phyloP scores from a whole-genome alignment of 1,140 invertebrate genomes.

The Sipha flava region DNA sequence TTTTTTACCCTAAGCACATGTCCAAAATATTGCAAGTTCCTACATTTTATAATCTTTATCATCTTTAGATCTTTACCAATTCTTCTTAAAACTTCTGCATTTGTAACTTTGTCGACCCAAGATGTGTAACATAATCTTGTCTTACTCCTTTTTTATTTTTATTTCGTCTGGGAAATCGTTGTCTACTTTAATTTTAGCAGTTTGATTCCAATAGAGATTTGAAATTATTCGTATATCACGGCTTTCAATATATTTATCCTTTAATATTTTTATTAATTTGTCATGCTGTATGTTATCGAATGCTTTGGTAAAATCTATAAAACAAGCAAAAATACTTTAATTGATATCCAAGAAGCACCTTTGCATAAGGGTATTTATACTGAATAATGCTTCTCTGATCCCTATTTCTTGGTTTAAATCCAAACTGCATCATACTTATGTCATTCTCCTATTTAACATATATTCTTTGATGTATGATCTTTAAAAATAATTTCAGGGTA shows the following conservation, averaged over 20 bases:
- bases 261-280: background rate
- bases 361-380: background rate
- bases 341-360: background rate
- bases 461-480: background rate
- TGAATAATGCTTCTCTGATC: background rate
- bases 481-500: too few relatives aligned
- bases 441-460: background rate
- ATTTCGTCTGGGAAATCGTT: background rate
- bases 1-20: too few relatives aligned
- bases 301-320: background rate
- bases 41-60: too few relatives aligned
- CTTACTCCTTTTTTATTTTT: background rate
- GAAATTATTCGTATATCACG: background rate
- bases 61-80: too few relatives aligned
- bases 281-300: background rate
- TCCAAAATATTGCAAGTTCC: too few relatives aligned
- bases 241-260: constrained; percentile 3
- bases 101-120: too few relatives aligned
- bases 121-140: background rate
- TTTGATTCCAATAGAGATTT: background rate
- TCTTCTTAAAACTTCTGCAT: too few relatives aligned
- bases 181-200: background rate
- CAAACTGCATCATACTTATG: background rate
- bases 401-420: background rate
- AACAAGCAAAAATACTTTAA: background rate